Conservation (phyloP, 2,113 vertebrate species). For the Pithys albifrons region DNA sequence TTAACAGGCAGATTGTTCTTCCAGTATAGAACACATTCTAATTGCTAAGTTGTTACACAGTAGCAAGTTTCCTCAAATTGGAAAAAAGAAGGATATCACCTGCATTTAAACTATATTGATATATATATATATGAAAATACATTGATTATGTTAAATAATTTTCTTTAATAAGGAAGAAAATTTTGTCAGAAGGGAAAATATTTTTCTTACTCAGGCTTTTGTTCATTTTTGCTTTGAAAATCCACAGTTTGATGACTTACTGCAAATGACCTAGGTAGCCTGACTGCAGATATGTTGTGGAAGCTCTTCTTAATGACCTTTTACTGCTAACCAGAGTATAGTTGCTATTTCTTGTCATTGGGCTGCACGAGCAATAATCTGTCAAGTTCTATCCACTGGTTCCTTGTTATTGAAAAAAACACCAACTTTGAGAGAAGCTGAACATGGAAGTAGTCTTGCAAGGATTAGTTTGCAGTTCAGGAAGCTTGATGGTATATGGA, state of each 20-base stretch:
- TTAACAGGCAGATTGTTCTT: neutral
- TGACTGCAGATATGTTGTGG: neutral
- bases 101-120: neutral
- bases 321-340: neutral
- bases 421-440: neutral
- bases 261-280: neutral
- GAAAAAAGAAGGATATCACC: neutral
- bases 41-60: neutral
- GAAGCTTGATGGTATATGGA: neutral
- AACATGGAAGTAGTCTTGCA: neutral
- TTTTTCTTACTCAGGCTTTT: neutral
- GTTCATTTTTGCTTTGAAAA: neutral
- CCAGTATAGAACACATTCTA: neutral
- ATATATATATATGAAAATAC: neutral
- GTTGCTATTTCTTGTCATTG: neutral
- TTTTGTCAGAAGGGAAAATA: neutral
- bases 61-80: neutral
- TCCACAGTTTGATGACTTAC: neutral
- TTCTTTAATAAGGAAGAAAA: neutral
- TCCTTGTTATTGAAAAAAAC: neutral
- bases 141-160: neutral
- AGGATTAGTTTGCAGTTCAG: neutral
- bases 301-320: neutral
- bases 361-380: neutral
- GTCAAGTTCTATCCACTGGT: neutral